These are phyloP conservation scores for Silurus aristotelis DNA, from an alignment of 2,797 vertebrate species.

Conservation along the genomic window DNA sequence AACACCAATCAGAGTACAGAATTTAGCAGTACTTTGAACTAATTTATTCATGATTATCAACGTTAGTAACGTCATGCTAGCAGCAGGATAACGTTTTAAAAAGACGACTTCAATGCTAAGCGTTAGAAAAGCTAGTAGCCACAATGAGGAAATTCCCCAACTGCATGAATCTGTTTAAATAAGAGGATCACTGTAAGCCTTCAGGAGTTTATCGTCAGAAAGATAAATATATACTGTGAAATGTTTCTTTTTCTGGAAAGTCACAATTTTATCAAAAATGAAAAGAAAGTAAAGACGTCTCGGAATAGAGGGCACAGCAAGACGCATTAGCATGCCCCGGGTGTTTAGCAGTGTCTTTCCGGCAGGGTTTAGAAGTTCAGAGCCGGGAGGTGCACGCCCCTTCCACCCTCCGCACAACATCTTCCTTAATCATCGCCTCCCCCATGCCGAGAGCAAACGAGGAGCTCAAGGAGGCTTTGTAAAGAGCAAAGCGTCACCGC, in stretches of 20 bases:
- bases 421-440: conserved; percentile 70
- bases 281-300: too few relatives aligned
- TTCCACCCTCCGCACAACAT: conserved; percentile 62
- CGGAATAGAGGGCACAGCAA: not conserved
- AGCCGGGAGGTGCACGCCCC: conserved; percentile 62
- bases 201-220: not conserved
- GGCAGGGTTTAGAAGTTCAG: conserved; percentile 62
- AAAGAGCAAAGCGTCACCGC: conserved; percentile 43
- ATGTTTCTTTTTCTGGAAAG: not conserved
- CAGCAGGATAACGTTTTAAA: not conserved
- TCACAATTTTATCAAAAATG: not conserved
- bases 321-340: conserved; percentile 46
- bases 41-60: not conserved
- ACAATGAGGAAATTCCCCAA: not conserved
- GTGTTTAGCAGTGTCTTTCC: conserved; percentile 46
- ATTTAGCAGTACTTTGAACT: not conserved
- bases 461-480: conserved; percentile 41
- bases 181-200: not conserved
- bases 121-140: not conserved
- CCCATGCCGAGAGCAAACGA: conserved; percentile 55
- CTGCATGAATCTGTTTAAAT: conserved; percentile 14
- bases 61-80: too few relatives aligned
- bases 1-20: not conserved
- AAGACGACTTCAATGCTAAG: not conserved
- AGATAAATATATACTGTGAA: not conserved